Percentiles rank a stretch among this genome's conserved stretches.
Conservation (phyloP, 2,797 vertebrate species). For the Psittacula echo region DNA sequence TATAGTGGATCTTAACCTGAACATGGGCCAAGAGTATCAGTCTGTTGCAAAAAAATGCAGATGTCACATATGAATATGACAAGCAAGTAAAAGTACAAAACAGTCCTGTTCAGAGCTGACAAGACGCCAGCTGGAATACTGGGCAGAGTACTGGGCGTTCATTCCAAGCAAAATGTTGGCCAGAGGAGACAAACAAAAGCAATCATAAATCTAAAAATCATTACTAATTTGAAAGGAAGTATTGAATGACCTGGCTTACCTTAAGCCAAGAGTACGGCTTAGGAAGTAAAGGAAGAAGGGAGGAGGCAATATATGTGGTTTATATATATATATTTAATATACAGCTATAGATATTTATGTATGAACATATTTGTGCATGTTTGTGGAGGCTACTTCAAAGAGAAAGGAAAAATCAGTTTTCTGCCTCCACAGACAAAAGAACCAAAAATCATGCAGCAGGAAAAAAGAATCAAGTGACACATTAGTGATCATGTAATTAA, state of each 20-base stretch:
- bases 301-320: neutral
- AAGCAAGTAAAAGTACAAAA: neutral
- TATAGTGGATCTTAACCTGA: neutral
- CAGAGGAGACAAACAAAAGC: neutral
- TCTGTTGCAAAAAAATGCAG: neutral
- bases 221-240: neutral
- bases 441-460: neutral
- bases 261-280: neutral
- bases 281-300: neutral
- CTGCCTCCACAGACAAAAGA: neutral
- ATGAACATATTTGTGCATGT: neutral
- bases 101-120: neutral
- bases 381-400: neutral
- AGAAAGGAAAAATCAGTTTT: neutral
- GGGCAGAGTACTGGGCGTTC: neutral
- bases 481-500: neutral
- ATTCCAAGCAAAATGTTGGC: neutral
- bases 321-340: neutral
- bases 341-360: neutral
- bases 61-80: fast-evolving
- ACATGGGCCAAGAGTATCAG: neutral
- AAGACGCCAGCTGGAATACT: neutral
- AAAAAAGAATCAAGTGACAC: neutral
- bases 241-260: neutral
- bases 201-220: neutral